A percentile compares a stretch with the other conserved stretches of the same genome.
phyloP scores from a whole-genome alignment of 2,113 vertebrate genomes.

The Elaphurus davidianus region DNA sequence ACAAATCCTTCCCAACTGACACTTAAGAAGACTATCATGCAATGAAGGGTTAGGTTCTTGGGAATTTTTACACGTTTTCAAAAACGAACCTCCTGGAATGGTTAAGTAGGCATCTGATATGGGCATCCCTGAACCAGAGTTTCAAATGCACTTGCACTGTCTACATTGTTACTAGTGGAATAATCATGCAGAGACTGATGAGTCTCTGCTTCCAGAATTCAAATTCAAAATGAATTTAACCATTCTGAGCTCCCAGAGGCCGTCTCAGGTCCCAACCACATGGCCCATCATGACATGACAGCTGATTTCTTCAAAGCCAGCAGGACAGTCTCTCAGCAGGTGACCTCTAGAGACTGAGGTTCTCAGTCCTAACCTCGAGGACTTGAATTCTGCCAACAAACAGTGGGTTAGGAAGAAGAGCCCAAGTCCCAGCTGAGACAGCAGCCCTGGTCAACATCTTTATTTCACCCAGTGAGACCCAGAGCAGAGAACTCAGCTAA shows the following conservation, averaged over 20 bases:
- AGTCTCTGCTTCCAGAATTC: background rate
- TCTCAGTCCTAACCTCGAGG: background rate
- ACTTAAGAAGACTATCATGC: background rate
- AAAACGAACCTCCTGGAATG: background rate
- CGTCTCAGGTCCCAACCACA: background rate
- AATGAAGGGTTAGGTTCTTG: background rate
- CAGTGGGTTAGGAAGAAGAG: background rate
- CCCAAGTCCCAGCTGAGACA: background rate
- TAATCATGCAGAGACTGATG: background rate
- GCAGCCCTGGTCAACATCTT: rapidly evolving
- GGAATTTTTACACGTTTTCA: background rate
- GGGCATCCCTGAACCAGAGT: background rate
- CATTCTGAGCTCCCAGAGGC: background rate
- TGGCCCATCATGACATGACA: too few species aligned
- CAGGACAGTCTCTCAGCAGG: background rate
- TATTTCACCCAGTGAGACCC: background rate
- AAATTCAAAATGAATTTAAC: background rate
- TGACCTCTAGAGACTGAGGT: background rate
- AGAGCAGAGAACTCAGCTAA: background rate
- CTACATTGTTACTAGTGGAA: background rate
- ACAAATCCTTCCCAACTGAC: background rate
- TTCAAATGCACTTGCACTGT: background rate
- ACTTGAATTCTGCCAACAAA: background rate
- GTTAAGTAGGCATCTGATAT: background rate
- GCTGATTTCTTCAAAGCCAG: background rate